Base-by-base conservation (phyloP, 2,888 invertebrate genomes). In the Kryphioiulus occultus region DNA sequence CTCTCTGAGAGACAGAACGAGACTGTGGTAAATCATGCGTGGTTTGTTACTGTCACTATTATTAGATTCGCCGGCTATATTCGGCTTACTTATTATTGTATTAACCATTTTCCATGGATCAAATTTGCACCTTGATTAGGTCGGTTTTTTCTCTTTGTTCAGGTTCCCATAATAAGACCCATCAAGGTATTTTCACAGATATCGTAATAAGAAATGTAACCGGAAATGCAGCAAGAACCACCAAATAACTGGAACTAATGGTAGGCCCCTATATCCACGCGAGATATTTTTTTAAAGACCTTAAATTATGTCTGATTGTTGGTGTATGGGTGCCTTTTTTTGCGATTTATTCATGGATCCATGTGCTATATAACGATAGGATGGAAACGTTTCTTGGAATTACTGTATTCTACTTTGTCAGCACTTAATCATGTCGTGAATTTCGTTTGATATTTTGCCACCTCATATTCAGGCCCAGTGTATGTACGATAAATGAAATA, bases 21-120 rank as follows among this genome's bases (percentile, higher is more conserved):
- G 59, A 59, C 59, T 59, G 19, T 19, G 22, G 59, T 59, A 59
- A 59, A 59, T 59, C 59, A 59, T 59, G 59, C 59, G 59, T 59
- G 59, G 59, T 22, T 59, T 59, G 59, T 59, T 59, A 59, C 59
- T 59, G 59, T 22, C 59, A 59, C 59, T 59, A 59, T 59, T 59
- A 59, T 59, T 59, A 59, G 59, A 19, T 59, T 59, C n/a, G 59
- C n/a, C 9, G 59, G 59, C 59, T 59, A 59, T 22, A 59, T 59
- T 7, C 22, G 7, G 59, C n/a, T 22, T 59, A 22, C 59, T 59
- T 59, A n/a, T 22, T 59, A 59, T 59, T 59, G 4, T 59, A 22
- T 59, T 59, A 59, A 22, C 17, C 59, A 59, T 59, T 59, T 59
- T 59, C 59, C 59, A 59, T 10, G 59, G 22, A 59, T 7, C 59